A percentile compares a stretch with the other conserved stretches of the same genome.
phyloP scores from a whole-genome alignment of 64 coral and sea anemone species.

The Dendronephthya gigantea region DNA sequence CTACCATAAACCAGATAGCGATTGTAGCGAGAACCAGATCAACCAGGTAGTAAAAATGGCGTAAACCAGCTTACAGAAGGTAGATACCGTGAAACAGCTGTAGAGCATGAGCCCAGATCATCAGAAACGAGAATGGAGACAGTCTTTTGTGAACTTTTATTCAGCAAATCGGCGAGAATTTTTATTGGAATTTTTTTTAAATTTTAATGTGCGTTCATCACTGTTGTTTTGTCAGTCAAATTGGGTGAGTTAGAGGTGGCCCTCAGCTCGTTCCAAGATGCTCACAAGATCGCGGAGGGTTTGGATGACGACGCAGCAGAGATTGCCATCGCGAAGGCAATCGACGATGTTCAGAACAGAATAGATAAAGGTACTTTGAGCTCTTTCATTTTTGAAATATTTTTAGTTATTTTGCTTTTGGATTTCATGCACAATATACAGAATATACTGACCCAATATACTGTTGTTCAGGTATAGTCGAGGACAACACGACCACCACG shows the following conservation, averaged over 20 bases:
- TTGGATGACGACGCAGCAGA: conserved; percentile 84
- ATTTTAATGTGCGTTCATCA: neutral
- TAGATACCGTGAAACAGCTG: too few species aligned
- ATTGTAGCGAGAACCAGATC: too few species aligned
- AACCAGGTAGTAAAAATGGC: too few species aligned
- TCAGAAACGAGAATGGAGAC: too few species aligned
- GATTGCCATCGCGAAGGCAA: conserved; percentile 79
- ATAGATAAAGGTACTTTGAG: conserved; percentile 51
- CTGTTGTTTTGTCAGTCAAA: conserved; percentile 65
- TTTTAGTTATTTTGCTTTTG: neutral
- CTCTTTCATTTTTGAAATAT: neutral
- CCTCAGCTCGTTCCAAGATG: conserved; percentile 78
- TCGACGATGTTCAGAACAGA: conserved; percentile 85
- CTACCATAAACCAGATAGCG: too few species aligned
- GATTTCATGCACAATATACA: neutral
- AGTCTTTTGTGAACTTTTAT: too few species aligned
- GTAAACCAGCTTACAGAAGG: too few species aligned
- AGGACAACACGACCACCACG: neutral
- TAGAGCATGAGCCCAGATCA: too few species aligned
- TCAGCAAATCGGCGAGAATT: too few species aligned
- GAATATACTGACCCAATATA: too few species aligned
- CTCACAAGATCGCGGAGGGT: conserved; percentile 66
- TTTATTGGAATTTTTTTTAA: too few species aligned
- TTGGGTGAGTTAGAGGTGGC: conserved; percentile 83
- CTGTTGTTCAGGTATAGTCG: neutral